Evolutionary conservation across 2,113 vertebrate species (phyloP), one percentile per base, ranked within the genome.

Genomic region (Zeus faber): DNA sequence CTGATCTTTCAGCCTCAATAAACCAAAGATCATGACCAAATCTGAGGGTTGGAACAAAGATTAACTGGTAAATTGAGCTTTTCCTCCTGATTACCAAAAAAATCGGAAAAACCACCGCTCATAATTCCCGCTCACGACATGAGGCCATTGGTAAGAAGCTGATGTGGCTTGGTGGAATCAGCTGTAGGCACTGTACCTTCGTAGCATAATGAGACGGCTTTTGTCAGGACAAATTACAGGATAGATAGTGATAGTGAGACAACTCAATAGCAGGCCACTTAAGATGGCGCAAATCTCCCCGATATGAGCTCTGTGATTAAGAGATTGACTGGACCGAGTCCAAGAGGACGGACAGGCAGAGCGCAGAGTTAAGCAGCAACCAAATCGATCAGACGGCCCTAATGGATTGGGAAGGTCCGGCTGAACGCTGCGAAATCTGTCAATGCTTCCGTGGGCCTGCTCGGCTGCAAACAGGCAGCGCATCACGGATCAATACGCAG

Each of bases 371-470:
- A 45, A 6, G 26, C 47, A 73, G 46, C 40, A 11, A 14, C 31
- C 31, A 40, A 51, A 80, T 79, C 65, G 40, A 83, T 81, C 59
- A 48, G 66, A 66, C 71, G 26, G 51, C 49, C 66, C 72, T 81
- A 87, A 82, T 84, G 81, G 76, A 78, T 84, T 65, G 61, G 57
- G 37, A 56, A 64, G 61, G 70, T 71, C 66, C 43, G 6, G 56
- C 66, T 45, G 50, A 49, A 81, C 37, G 60, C 62, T 61, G 50
- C 24, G 55, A 67, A 77, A 74, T 80, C 68, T 49, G 65, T 73
- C 71, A 58, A 60, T 66, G 72, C 73, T 58, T 74, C 59, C 65
- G 64, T 17, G 77, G 17, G 65, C 74, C 77, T 60, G 56, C 68
- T 62, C 53, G 6, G 18, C 39, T 37, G 5, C 13, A 54, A 25